Evolutionary conservation across 2,888 invertebrate species (phyloP).

Genomic region (Automeris io): DNA sequence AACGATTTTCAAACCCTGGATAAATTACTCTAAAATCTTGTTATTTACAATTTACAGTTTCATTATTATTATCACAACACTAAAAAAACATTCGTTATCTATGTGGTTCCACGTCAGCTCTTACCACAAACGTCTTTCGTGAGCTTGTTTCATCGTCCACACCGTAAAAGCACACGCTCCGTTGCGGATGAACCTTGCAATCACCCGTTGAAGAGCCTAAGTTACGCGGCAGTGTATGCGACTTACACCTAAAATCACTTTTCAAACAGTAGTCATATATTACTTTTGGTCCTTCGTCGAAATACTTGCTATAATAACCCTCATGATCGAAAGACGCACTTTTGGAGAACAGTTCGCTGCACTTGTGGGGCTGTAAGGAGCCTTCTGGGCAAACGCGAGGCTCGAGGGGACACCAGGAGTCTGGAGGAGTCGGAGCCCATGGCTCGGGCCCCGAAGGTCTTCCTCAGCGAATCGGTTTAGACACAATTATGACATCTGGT

Average conservation of each 20-base stretch:
- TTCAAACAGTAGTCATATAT: slow-evolving; percentile 64
- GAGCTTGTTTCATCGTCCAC: slow-evolving; percentile 39
- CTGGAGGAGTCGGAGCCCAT: slow-evolving; percentile 66
- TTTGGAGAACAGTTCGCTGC: slow-evolving; percentile 41
- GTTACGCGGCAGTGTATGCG: slow-evolving; percentile 60
- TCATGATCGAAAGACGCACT: slow-evolving; percentile 54
- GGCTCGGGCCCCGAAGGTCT: slow-evolving; percentile 69
- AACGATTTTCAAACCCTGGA: neutral
- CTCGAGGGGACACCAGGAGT: slow-evolving; percentile 45
- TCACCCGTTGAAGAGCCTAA: slow-evolving; percentile 51
- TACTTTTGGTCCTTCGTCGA: slow-evolving; percentile 52
- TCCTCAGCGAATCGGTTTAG: slow-evolving; percentile 74
- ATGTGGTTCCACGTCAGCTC: slow-evolving; percentile 55
- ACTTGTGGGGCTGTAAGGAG: slow-evolving; percentile 36
- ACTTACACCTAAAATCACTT: slow-evolving; percentile 52
- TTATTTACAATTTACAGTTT: neutral
- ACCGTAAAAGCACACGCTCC: slow-evolving; percentile 57
- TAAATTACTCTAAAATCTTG: neutral
- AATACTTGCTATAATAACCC: slow-evolving; percentile 60
- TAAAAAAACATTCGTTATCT: slow-evolving; percentile 51
- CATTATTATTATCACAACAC: slow-evolving; percentile 19
- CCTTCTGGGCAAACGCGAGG: slow-evolving; percentile 56
- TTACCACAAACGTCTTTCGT: slow-evolving; percentile 45
- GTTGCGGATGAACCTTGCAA: slow-evolving; percentile 39
- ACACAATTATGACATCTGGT: slow-evolving; percentile 89